phyloP scores from a whole-genome alignment of 2,113 vertebrate genomes.

The Martes martes region DNA sequence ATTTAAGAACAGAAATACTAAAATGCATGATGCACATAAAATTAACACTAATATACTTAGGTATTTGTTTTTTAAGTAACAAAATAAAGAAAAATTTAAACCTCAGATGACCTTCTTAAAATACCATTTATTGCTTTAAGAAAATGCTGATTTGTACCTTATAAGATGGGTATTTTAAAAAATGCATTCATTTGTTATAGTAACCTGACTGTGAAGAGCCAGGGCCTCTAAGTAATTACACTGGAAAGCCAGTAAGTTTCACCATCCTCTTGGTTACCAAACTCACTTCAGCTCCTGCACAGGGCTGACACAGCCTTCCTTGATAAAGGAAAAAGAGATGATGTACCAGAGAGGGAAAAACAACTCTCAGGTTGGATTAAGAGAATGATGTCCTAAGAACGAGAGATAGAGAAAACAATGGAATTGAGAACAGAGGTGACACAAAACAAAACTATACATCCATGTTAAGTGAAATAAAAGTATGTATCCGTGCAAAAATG shows the following conservation, averaged over 20 bases:
- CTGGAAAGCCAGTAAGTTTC: background rate
- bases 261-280: background rate
- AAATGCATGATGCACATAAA: background rate
- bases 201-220: background rate
- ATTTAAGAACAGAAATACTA: background rate
- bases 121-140: background rate
- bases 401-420: conserved; percentile 10
- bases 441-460: background rate
- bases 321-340: background rate
- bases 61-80: background rate
- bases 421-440: background rate
- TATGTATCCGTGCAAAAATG: background rate
- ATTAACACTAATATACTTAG: background rate
- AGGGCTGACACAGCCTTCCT: background rate
- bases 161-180: background rate
- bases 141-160: background rate
- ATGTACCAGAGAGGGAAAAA: background rate
- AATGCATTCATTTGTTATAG: background rate
- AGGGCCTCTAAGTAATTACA: background rate
- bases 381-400: background rate
- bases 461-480: background rate
- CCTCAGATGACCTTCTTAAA: background rate
- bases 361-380: background rate
- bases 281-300: background rate
- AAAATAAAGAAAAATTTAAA: conserved; percentile 15